Evolutionary conservation across 2,797 vertebrate species (phyloP).

Genomic region (Acipenser ruthenus): DNA sequence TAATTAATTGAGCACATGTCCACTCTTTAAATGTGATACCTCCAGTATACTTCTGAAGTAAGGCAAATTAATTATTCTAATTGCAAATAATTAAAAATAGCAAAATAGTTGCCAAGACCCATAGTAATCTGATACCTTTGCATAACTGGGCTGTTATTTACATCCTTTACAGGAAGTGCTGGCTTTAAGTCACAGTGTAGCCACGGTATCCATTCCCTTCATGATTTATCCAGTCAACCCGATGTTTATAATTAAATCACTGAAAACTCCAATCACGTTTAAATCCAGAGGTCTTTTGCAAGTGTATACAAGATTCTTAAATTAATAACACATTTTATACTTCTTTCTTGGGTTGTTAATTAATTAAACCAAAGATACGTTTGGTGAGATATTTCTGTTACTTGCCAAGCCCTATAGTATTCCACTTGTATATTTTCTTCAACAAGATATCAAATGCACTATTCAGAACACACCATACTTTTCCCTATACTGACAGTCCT

Average conservation of each 20-base stretch:
- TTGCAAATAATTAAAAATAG: conserved; percentile 51
- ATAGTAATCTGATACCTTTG: conserved; percentile 27
- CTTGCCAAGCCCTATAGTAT: too few species aligned
- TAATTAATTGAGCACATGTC: conserved; percentile 50
- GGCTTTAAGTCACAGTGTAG: neutral
- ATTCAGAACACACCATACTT: neutral
- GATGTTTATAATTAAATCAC: too few species aligned
- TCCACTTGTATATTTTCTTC: too few species aligned
- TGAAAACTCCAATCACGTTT: too few species aligned
- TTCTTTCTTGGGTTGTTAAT: neutral
- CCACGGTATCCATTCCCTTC: too few species aligned
- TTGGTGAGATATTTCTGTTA: neutral
- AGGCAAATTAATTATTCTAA: conserved; percentile 53
- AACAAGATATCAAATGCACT: too few species aligned
- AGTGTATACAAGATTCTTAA: neutral
- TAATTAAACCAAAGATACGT: neutral
- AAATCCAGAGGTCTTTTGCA: too few species aligned
- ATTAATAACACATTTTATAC: neutral
- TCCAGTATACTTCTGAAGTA: conserved; percentile 48
- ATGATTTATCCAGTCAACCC: too few species aligned
- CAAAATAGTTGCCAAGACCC: conserved; percentile 39
- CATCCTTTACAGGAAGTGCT: neutral
- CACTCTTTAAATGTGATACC: conserved; percentile 52
- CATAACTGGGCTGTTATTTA: conserved; percentile 16
- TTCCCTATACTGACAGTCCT: conserved; percentile 69